Percentiles rank a stretch among this genome's conserved stretches.
Conservation (phyloP, 2,888 invertebrate species). For the Monopis laevigella region DNA sequence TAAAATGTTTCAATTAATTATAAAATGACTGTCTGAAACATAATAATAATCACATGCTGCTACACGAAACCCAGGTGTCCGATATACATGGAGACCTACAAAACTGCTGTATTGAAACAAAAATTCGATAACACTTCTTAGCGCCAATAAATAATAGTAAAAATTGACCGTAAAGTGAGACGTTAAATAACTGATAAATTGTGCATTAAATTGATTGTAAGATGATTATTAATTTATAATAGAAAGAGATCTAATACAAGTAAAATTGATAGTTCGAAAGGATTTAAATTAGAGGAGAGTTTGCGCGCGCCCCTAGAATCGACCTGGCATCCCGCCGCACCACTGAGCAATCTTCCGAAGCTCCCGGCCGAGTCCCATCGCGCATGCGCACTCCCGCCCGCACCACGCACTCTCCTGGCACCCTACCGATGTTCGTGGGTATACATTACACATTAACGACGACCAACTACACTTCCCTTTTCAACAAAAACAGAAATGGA, state of each 20-base stretch:
- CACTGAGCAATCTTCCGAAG: slow-evolving; percentile 52
- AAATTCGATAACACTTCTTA: slow-evolving; percentile 1
- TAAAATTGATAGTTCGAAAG: slow-evolving; percentile 33
- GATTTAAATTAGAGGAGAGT: slow-evolving; percentile 27
- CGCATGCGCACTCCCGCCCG: slow-evolving; percentile 37
- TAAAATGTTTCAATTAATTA: too few relatives aligned
- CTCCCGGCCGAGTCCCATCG: slow-evolving; percentile 37
- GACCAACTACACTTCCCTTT: not conserved
- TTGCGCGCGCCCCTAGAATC: slow-evolving; percentile 52
- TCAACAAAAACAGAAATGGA: slow-evolving; percentile 8
- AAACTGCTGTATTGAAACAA: slow-evolving; percentile 9
- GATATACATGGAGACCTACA: not conserved
- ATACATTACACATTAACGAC: slow-evolving; percentile 1
- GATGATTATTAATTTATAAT: too few relatives aligned
- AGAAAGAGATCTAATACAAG: too few relatives aligned
- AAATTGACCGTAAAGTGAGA: too few relatives aligned
- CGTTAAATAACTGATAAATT: too few relatives aligned
- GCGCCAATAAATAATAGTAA: too few relatives aligned
- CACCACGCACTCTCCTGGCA: slow-evolving; percentile 20
- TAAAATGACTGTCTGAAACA: too few relatives aligned
- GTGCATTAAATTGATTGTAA: too few relatives aligned
- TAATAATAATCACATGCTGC: too few relatives aligned
- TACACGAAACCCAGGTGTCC: not conserved
- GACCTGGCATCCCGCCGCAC: slow-evolving; percentile 61
- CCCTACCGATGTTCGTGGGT: slow-evolving; percentile 24